Evolutionary conservation across 2,888 invertebrate species (phyloP).

Genomic region (Dioctria rufipes): DNA sequence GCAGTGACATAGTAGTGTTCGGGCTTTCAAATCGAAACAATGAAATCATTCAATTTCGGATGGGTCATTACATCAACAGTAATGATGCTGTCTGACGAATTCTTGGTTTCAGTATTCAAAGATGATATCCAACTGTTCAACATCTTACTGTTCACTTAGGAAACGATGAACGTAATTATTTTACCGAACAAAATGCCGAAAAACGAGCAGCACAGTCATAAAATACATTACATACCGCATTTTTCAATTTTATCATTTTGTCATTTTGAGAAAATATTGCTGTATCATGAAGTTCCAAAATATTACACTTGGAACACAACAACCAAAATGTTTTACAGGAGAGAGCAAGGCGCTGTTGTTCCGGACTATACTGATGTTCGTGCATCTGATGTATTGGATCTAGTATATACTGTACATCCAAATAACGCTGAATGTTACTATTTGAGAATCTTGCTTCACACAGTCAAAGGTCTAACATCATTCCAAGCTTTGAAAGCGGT

Average conservation of each 20-base stretch:
- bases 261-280: slow-evolving; percentile 63
- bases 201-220: neutral
- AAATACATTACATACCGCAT: neutral
- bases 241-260: slow-evolving; percentile 52
- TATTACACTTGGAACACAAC: slow-evolving; percentile 4
- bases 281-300: slow-evolving; percentile 49
- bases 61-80: slow-evolving; percentile 2
- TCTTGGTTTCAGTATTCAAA: neutral
- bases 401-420: no score
- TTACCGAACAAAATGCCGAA: neutral
- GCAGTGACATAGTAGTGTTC: slow-evolving; percentile 65
- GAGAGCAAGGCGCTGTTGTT: no score
- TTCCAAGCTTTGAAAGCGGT: no score
- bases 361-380: no score
- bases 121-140: slow-evolving; percentile 4
- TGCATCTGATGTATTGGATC: no score
- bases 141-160: neutral
- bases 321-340: no score
- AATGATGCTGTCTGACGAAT: slow-evolving; percentile 3
- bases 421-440: no score
- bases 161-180: neutral
- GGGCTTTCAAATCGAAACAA: slow-evolving; percentile 2
- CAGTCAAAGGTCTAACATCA: no score
- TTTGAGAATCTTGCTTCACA: no score
- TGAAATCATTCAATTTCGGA: neutral